Evolutionary conservation across 2,113 vertebrate genomes (phyloP).

Genomic region (Uria lomvia): DNA sequence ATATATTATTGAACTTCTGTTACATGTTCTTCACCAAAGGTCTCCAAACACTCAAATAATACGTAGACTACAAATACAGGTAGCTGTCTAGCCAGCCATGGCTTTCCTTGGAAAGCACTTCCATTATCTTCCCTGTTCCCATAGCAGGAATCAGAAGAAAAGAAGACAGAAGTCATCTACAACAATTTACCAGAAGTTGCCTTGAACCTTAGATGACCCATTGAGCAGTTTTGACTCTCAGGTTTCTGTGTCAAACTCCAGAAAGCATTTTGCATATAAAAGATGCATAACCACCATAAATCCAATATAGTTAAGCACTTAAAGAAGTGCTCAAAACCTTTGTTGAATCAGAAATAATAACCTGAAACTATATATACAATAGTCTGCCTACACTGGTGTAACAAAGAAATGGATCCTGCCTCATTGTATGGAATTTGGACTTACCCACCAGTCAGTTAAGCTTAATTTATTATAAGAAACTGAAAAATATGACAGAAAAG

Average conservation of each 20-base stretch:
- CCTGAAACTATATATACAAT: not conserved
- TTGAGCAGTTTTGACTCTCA: not conserved
- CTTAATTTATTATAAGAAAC: not conserved
- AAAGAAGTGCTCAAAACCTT: not conserved
- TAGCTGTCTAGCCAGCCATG: not conserved
- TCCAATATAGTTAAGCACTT: not conserved
- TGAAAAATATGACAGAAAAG: not conserved
- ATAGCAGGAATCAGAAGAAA: not conserved
- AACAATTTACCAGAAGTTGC: not conserved
- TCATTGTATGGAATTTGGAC: not conserved
- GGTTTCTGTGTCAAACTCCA: not conserved
- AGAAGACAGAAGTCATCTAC: not conserved
- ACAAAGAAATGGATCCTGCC: not conserved
- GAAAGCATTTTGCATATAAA: not conserved
- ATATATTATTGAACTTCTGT: not conserved
- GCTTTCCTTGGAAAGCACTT: not conserved
- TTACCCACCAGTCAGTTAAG: not conserved
- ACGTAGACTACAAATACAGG: not conserved
- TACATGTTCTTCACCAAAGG: not conserved
- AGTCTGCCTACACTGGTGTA: not conserved
- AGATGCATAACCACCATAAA: not conserved
- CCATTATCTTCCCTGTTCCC: not conserved
- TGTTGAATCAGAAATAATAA: not conserved
- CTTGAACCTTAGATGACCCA: not conserved
- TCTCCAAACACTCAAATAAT: not conserved